Conservation (phyloP, 1,140 invertebrate genomes). For the Diuraphis noxia region DNA sequence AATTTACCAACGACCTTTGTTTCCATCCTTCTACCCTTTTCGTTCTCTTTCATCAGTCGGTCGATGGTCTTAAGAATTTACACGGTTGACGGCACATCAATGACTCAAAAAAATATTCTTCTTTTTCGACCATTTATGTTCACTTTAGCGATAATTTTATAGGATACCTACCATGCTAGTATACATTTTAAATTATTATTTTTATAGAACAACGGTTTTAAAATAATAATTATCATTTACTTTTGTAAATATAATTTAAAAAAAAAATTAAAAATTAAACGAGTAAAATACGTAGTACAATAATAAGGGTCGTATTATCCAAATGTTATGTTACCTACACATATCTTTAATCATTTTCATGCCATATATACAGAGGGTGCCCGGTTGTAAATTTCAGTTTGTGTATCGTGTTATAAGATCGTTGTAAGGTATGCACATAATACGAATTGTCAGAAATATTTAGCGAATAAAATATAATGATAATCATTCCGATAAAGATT, state of each 20-base stretch:
- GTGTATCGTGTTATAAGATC: background rate
- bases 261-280: background rate
- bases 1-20: background rate
- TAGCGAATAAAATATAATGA: background rate
- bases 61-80: background rate
- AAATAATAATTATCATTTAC: background rate
- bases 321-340: too few species aligned
- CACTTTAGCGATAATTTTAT: background rate
- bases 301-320: background rate
- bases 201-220: background rate
- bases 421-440: background rate
- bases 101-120: background rate
- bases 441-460: background rate
- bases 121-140: background rate
- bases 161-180: too few species aligned
- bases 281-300: background rate
- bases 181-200: background rate
- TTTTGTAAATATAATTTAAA: background rate
- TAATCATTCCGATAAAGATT: background rate
- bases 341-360: too few species aligned
- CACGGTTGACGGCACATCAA: background rate
- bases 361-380: too few species aligned
- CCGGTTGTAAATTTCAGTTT: background rate
- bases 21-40: background rate
- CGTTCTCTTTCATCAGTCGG: background rate